Percentiles rank a stretch among this genome's conserved stretches.
Conservation (phyloP, 1,140 invertebrate genomes). For the Batillaria attramentaria region DNA sequence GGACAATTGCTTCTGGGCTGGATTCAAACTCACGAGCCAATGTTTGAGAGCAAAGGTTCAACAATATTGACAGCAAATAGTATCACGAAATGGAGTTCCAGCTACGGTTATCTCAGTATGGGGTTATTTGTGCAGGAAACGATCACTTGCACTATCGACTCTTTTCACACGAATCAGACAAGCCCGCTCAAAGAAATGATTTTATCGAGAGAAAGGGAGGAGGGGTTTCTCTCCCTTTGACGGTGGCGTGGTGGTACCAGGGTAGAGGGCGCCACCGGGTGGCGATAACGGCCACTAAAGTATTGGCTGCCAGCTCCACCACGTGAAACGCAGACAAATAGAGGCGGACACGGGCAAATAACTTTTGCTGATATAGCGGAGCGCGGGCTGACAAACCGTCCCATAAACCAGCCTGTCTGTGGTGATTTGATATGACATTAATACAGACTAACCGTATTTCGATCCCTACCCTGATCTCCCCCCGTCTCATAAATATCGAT, state of each 20-base stretch:
- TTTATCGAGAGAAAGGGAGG: too few species aligned
- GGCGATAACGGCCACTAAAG: constrained; percentile 23
- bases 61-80: too few species aligned
- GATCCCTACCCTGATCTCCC: constrained; percentile 13
- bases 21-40: too few species aligned
- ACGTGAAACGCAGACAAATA: constrained; percentile 30
- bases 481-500: constrained; percentile 24
- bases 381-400: constrained; percentile 29
- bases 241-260: neutral
- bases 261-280: constrained; percentile 16
- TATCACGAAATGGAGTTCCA: too few species aligned
- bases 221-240: constrained; percentile 13
- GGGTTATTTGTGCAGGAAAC: constrained; percentile 21
- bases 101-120: too few species aligned
- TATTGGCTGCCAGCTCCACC: neutral
- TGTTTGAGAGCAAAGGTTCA: too few species aligned
- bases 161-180: constrained; percentile 22
- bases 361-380: constrained; percentile 28
- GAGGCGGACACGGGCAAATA: constrained; percentile 26
- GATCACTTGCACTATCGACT: constrained; percentile 27
- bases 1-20: too few species aligned
- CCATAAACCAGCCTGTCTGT: constrained; percentile 30
- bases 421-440: constrained; percentile 36
- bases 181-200: constrained; percentile 1
- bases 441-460: constrained; percentile 34